A percentile compares a stretch with the other conserved stretches of the same genome.
These are phyloP conservation scores for Thalassaphorura encarpata DNA, from an alignment of 1,140 invertebrate species.

Conservation along the genomic window DNA sequence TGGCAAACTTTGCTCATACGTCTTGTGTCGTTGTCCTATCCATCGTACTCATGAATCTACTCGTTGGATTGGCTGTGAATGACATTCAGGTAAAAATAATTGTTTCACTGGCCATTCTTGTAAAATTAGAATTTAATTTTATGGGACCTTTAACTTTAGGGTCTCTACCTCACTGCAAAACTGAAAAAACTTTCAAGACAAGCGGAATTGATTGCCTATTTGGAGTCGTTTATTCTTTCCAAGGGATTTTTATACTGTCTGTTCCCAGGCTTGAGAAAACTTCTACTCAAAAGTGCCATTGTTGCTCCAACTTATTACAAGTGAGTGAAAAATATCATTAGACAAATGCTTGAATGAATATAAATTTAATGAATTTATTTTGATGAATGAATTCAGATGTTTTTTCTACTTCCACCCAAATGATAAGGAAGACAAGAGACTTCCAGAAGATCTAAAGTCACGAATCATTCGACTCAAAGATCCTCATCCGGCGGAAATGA, in stretches of 20 bases:
- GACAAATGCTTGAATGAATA: too few species aligned
- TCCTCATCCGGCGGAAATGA: too few species aligned
- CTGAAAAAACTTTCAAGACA: conserved; percentile 62
- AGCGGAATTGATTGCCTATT: conserved; percentile 63
- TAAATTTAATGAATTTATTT: too few species aligned
- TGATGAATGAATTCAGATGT: conserved; percentile 8
- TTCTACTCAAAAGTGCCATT: conserved; percentile 55
- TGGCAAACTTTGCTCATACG: too few species aligned
- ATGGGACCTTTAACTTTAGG: too few species aligned
- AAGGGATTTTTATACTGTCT: conserved; percentile 50
- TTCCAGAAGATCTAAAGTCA: conserved; percentile 4
- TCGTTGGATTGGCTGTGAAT: too few species aligned
- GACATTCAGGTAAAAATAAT: too few species aligned
- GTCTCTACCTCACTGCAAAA: too few species aligned
- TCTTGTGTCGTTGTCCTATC: too few species aligned
- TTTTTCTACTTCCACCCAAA: conserved; percentile 6
- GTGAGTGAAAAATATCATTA: too few species aligned
- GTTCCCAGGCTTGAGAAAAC: conserved; percentile 50
- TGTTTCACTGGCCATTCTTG: background rate
- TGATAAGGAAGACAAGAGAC: background rate
- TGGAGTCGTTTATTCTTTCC: conserved; percentile 69
- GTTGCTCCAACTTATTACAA: conserved; percentile 48
- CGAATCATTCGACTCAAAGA: too few species aligned
- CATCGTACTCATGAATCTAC: too few species aligned
- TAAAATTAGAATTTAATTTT: background rate